Base-by-base conservation (phyloP, 2,113 vertebrate genomes). In the Barnardius zonarius region DNA sequence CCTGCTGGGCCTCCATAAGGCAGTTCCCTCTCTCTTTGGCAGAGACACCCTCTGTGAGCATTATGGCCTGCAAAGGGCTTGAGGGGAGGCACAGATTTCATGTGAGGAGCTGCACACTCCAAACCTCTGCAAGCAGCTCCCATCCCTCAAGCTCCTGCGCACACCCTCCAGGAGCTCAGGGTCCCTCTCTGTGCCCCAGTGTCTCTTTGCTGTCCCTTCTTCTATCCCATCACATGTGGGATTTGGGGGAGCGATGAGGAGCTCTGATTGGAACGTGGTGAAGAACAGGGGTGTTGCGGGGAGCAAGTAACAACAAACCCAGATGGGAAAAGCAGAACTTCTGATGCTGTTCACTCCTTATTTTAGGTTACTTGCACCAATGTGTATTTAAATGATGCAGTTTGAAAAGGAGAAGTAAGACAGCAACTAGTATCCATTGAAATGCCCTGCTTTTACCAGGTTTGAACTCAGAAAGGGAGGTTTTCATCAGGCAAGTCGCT, bases 151-250 rank as follows among this genome's bases (percentile, higher is more conserved):
- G 74, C 59, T n/a, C 49, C 61, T n/a, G 39, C 59, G 2, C 31
- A 1, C 39, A 20, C 1, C 2, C 35, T 3, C 52, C 0, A 0
- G 57, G 55, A 46, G 46, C 82, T 27, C 2, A 0, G 69, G 39
- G 64, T 13, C 3, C 52, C 39, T 43, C 43, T 37, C 57, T 2
- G 69, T 64, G n/a, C 18, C 22, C 35, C 11, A 0, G 4, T 4
- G 0, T 27, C 51, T 31, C 37, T 39, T 41, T 7, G 17, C 52
- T 24, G 2, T 12, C 18, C 16, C 22, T 28, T 70, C 4, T 30
- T 12, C 49, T 72, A 41, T 20, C 35, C 20, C 49, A 1, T 17
- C 31, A 2, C 7, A 0, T 6, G 33, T 16, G 70, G 55, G 62
- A 3, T 59, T 3, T 54, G 69, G 54, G 51, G 15, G 6, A 24